phyloP scores from a whole-genome alignment of 2,888 invertebrate genomes.

The Acanthosepion pharaonis region DNA sequence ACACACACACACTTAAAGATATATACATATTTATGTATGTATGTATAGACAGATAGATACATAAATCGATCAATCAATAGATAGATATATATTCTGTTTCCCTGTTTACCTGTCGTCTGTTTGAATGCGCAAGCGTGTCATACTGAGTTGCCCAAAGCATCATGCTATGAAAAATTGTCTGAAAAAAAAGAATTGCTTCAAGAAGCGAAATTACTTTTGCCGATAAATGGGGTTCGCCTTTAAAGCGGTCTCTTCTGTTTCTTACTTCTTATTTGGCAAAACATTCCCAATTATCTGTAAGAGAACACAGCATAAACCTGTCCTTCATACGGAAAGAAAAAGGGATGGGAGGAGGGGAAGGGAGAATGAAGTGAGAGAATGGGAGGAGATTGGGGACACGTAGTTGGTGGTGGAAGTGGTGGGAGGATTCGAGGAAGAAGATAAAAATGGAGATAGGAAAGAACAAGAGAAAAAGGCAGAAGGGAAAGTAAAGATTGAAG shows the following conservation, averaged over 20 bases:
- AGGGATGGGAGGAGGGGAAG: neutral
- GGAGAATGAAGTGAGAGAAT: neutral
- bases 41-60: neutral
- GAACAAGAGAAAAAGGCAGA: neutral
- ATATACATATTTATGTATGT: neutral
- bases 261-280: neutral
- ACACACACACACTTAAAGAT: too few relatives aligned
- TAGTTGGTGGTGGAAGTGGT: neutral
- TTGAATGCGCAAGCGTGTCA: neutral
- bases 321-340: neutral
- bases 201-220: neutral
- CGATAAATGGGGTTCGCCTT: neutral
- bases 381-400: neutral
- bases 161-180: neutral
- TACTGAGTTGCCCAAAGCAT: neutral
- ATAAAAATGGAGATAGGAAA: neutral
- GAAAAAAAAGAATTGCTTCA: neutral
- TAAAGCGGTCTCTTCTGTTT: neutral
- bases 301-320: neutral
- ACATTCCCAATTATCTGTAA: conserved; percentile 15
- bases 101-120: neutral
- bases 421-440: neutral
- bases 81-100: neutral
- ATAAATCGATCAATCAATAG: neutral
- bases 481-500: too few relatives aligned